Evolutionary conservation across 2,888 invertebrate species (phyloP).

Genomic region (Ormyrus rosae): DNA sequence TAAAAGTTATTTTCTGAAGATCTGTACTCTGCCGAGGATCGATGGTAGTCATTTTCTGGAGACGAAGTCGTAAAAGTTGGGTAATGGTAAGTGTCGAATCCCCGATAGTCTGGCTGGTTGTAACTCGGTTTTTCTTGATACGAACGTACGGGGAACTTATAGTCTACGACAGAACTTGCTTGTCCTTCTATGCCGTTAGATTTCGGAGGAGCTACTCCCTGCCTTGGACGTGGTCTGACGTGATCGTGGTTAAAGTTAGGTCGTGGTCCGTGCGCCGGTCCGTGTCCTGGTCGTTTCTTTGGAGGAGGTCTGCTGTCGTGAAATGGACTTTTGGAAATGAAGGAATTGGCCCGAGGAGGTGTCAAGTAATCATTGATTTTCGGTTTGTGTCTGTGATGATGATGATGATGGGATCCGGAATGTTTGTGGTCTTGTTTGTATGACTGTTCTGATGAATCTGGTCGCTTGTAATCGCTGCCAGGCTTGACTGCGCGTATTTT

Average conservation of each 20-base stretch:
- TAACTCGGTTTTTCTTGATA: slow-evolving; percentile 47
- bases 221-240: slow-evolving; percentile 60
- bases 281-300: slow-evolving; percentile 65
- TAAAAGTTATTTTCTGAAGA: slow-evolving; percentile 59
- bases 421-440: slow-evolving; percentile 67
- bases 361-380: slow-evolving; percentile 68
- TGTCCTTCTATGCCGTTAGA: slow-evolving; percentile 60
- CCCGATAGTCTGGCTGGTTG: slow-evolving; percentile 56
- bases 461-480: slow-evolving; percentile 59
- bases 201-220: slow-evolving; percentile 55
- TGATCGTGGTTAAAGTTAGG: slow-evolving; percentile 54
- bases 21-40: slow-evolving; percentile 57
- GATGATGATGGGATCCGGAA: slow-evolving; percentile 58
- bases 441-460: slow-evolving; percentile 67
- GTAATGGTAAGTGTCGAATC: slow-evolving; percentile 57
- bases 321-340: slow-evolving; percentile 67
- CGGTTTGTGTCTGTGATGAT: slow-evolving; percentile 57
- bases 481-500: slow-evolving; percentile 62
- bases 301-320: slow-evolving; percentile 64
- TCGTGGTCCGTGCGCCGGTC: slow-evolving; percentile 41
- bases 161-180: slow-evolving; percentile 57
- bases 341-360: slow-evolving; percentile 66
- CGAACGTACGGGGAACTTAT: slow-evolving; percentile 38
- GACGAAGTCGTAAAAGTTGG: slow-evolving; percentile 64
- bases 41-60: slow-evolving; percentile 57